Evolutionary conservation across 2,888 invertebrate genomes (phyloP).

Genomic region (Scotopteryx bipunctaria): DNA sequence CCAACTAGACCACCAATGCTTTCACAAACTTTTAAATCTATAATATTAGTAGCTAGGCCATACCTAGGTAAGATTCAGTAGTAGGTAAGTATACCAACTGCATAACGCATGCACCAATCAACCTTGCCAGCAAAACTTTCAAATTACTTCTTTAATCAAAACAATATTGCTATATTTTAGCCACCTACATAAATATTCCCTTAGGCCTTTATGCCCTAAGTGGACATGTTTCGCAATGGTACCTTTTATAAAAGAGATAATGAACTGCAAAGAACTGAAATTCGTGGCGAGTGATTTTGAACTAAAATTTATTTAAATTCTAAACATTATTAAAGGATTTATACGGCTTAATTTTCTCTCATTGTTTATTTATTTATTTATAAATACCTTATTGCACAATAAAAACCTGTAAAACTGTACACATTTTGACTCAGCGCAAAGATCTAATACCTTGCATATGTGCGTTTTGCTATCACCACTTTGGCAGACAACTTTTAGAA

Average conservation of each 20-base stretch:
- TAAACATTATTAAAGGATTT: too few species aligned
- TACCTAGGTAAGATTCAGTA: background rate
- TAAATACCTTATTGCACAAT: too few species aligned
- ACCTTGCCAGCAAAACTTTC: slow-evolving; percentile 18
- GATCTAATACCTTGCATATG: too few species aligned
- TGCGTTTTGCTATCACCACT: too few species aligned
- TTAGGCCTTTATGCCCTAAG: slow-evolving; percentile 9
- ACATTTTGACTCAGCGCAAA: too few species aligned
- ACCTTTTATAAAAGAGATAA: background rate
- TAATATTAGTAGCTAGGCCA: too few species aligned
- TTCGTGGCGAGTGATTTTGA: background rate
- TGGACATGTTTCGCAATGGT: slow-evolving; percentile 20
- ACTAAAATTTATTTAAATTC: background rate
- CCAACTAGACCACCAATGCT: too few species aligned
- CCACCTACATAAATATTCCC: slow-evolving; percentile 15
- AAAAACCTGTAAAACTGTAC: too few species aligned
- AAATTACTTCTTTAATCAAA: slow-evolving; percentile 14
- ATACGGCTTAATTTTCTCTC: too few species aligned
- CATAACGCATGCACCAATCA: background rate
- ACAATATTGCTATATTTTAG: slow-evolving; percentile 18
- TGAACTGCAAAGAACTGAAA: slow-evolving; percentile 5
- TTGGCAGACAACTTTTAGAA: too few species aligned
- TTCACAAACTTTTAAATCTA: too few species aligned
- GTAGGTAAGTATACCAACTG: background rate
- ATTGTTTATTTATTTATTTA: too few species aligned